Evolutionary conservation across 2,797 vertebrate genomes (phyloP).

Genomic region (Chanos chanos): DNA sequence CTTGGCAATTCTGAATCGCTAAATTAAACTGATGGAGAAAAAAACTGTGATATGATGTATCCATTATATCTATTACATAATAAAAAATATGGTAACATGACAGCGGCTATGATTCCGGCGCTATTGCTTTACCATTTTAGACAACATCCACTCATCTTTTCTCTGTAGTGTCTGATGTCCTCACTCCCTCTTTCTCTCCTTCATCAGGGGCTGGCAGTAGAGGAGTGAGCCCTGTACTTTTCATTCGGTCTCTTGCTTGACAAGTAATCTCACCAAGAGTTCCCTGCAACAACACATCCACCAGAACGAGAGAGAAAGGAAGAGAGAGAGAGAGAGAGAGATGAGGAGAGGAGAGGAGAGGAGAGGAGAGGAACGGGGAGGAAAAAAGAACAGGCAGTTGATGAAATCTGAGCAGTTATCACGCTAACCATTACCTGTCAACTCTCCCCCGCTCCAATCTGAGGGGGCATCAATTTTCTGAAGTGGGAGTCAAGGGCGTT

Average conservation of each 20-base stretch:
- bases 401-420: constrained; percentile 91
- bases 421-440: constrained; percentile 91
- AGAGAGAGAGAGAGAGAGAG: constrained; percentile 49
- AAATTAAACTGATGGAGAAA: no score
- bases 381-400: constrained; percentile 33
- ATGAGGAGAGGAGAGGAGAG: constrained; percentile 1
- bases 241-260: constrained; percentile 86
- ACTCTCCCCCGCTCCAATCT: constrained; percentile 83
- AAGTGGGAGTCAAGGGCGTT: constrained; percentile 91
- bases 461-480: constrained; percentile 91
- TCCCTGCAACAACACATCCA: constrained; percentile 80
- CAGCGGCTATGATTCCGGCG: not conserved
- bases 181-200: constrained; percentile 33
- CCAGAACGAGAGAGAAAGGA: constrained; percentile 76
- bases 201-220: constrained; percentile 20
- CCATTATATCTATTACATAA: constrained; percentile 12
- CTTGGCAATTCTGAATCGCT: constrained; percentile 1
- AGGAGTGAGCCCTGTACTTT: constrained; percentile 49
- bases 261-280: constrained; percentile 89
- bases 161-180: constrained; percentile 10
- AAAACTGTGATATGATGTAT: constrained; percentile 2
- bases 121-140: constrained; percentile 9
- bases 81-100: constrained; percentile 14
- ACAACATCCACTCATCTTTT: not conserved
- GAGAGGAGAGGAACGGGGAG: constrained; percentile 4